phyloP scores from a whole-genome alignment of 2,888 invertebrate genomes.

The Drosophila neotestacea region DNA sequence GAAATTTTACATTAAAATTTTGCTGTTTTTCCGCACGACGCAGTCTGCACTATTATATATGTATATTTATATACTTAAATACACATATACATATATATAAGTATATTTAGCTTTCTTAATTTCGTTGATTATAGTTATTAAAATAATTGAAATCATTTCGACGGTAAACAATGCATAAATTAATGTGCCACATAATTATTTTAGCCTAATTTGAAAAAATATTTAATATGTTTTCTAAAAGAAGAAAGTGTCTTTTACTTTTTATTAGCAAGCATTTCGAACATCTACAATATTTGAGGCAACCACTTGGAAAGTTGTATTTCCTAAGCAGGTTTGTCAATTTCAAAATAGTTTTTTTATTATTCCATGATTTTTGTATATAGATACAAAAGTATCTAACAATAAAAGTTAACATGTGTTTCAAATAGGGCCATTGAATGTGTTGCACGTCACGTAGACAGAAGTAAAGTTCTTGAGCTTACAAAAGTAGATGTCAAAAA shows the following conservation, averaged over 20 bases:
- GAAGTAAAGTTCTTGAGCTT: slow-evolving; percentile 26
- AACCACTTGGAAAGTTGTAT: not conserved
- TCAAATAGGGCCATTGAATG: slow-evolving; percentile 14
- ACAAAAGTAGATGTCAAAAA: slow-evolving; percentile 12
- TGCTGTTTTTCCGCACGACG: slow-evolving; percentile 8
- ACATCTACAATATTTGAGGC: not conserved
- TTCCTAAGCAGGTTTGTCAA: not conserved
- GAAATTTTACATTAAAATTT: slow-evolving; percentile 36
- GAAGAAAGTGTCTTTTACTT: not conserved
- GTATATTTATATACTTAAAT: not conserved
- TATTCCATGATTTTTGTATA: not conserved
- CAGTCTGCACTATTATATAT: slow-evolving; percentile 20
- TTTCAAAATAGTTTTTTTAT: not conserved
- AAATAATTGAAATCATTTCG: slow-evolving; percentile 19
- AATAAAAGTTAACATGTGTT: slow-evolving; percentile 12
- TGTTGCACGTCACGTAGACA: slow-evolving; percentile 41
- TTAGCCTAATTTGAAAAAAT: not conserved
- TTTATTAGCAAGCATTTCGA: not conserved
- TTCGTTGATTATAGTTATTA: slow-evolving; percentile 29
- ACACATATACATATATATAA: not conserved
- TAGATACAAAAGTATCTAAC: slow-evolving; percentile 1
- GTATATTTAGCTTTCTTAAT: slow-evolving; percentile 14
- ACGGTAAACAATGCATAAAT: slow-evolving; percentile 34
- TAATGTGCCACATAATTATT: slow-evolving; percentile 40
- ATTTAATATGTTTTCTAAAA: not conserved